Conservation (phyloP, 2,888 invertebrate genomes). For the Galerucella pusilla region DNA sequence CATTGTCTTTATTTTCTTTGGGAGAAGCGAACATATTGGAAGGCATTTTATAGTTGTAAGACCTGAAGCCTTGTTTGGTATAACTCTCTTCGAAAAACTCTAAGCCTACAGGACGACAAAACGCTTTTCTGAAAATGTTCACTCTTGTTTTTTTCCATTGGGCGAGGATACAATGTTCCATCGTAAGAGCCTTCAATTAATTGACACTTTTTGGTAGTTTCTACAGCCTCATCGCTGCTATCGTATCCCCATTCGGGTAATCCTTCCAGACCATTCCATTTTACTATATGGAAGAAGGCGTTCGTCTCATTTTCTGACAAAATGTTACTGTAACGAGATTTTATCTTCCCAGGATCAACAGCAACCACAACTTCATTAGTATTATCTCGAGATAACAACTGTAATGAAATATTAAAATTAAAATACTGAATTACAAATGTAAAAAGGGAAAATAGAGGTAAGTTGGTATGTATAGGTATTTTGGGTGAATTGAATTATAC, state of each 20-base stretch:
- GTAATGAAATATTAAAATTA: constrained; percentile 47
- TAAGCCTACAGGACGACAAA: constrained; percentile 78
- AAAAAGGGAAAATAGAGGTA: neutral
- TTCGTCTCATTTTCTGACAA: constrained; percentile 54
- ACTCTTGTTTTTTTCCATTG: constrained; percentile 69
- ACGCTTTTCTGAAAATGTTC: constrained; percentile 76
- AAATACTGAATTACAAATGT: neutral
- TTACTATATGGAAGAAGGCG: constrained; percentile 69
- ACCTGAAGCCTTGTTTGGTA: constrained; percentile 68
- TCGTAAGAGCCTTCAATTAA: constrained; percentile 76
- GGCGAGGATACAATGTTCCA: constrained; percentile 76
- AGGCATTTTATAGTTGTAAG: constrained; percentile 71
- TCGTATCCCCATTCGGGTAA: constrained; percentile 77
- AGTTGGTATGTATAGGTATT: too few species aligned
- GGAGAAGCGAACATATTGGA: constrained; percentile 71
- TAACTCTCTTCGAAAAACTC: constrained; percentile 61
- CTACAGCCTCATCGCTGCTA: constrained; percentile 50
- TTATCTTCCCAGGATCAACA: constrained; percentile 56
- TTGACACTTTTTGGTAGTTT: constrained; percentile 72
- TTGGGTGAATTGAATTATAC: too few species aligned
- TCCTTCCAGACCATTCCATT: constrained; percentile 75
- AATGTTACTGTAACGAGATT: constrained; percentile 48
- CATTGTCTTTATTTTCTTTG: constrained; percentile 69
- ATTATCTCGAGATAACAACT: constrained; percentile 73
- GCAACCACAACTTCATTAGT: constrained; percentile 70